Evolutionary conservation across 1,140 invertebrate species (phyloP).

Genomic region (Listronotus oregonensis): DNA sequence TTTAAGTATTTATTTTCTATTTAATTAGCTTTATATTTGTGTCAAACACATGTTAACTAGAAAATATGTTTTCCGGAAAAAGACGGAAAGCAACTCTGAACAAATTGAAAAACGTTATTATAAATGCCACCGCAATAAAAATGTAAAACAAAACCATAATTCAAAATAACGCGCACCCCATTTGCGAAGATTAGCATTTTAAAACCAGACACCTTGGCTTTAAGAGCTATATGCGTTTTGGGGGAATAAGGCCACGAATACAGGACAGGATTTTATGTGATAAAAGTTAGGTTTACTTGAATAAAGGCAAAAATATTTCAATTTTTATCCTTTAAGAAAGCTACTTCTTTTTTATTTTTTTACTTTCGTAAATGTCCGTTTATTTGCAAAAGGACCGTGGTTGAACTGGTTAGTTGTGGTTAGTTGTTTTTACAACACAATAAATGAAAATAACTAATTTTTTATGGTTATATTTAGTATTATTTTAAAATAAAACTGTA

Average conservation of each 20-base stretch:
- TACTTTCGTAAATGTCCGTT: too few relatives aligned
- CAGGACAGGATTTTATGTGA: conserved; percentile 17
- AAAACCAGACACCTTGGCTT: conserved; percentile 56
- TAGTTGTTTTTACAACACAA: too few relatives aligned
- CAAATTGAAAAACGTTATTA: conserved; percentile 57
- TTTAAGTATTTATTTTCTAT: too few relatives aligned
- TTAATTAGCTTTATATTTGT: not conserved
- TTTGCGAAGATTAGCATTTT: conserved; percentile 58
- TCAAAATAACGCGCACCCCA: conserved; percentile 57
- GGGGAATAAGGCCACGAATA: conserved; percentile 20
- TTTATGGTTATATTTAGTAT: too few relatives aligned
- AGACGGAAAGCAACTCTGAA: conserved; percentile 30
- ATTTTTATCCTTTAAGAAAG: too few relatives aligned
- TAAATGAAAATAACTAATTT: too few relatives aligned
- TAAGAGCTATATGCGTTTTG: conserved; percentile 43
- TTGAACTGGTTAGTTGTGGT: too few relatives aligned
- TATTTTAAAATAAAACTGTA: too few relatives aligned
- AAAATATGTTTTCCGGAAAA: conserved; percentile 20
- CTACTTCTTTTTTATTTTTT: too few relatives aligned
- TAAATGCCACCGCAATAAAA: conserved; percentile 56
- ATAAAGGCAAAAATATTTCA: too few relatives aligned
- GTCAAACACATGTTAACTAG: not conserved
- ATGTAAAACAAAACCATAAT: conserved; percentile 57
- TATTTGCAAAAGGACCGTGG: too few relatives aligned
- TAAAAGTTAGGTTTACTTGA: too few relatives aligned